Base-by-base conservation (phyloP, 2,797 vertebrate species). In the Telmatherina bonti region DNA sequence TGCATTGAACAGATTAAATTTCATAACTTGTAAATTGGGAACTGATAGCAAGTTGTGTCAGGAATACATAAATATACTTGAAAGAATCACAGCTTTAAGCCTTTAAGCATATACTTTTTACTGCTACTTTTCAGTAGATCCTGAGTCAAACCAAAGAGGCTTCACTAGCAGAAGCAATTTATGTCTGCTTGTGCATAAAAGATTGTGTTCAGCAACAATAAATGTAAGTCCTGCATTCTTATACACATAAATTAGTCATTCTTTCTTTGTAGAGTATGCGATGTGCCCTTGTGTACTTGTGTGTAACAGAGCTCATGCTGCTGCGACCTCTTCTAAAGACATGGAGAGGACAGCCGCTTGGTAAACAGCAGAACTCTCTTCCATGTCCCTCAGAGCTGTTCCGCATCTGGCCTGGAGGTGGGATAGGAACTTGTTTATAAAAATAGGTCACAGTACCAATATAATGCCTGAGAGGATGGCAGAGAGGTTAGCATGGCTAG, bases 401-500 rank as follows among this genome's bases (percentile, higher is more conserved):
- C 74, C 29, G 59, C 79, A 83, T 83, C 76, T 86, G 80, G 82
- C 85, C 85, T 77, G 73, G 72, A 90, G 87, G 77, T 82, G 79
- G 77, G 84, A 84, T 74, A 29, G 74, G 79, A 82, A 90, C 16
- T 64, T 68, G 74, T 69, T 86, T 87, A 91, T 91, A 84, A 86
- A 90, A 91, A 88, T 90, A 90, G 90, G 91, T 92, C 91, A 91
- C 57, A 45, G 65, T 82, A 74, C 70, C 85, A 87, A 85, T 85
- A 90, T 60, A 81, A 61, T 83, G 85, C 87, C 84, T 65, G 81
- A 65, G 76, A 90, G 79, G 79, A 83, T 76, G 75, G 70, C 79
- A 66, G 67, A 70, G 80, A 90, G 78, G 85, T 83, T 85, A 85
- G 75, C 62, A 64, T 63, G 60, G 76, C 65, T 43, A 77, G 67